Evolutionary conservation across 2,113 vertebrate species (phyloP), one percentile per base, ranked within the genome.

Genomic region (Origma solitaria): DNA sequence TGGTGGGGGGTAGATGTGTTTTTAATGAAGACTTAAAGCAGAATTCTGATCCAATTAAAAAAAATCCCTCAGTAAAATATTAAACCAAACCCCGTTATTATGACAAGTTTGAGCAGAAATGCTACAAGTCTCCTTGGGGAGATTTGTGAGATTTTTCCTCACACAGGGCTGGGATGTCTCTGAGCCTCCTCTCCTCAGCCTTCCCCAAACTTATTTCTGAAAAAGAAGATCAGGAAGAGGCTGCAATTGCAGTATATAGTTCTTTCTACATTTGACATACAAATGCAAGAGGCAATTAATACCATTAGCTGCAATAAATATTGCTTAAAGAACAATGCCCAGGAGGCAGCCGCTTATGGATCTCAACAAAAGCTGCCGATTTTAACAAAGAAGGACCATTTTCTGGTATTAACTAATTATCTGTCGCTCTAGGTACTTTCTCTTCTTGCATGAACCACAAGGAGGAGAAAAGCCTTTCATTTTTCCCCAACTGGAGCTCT

Each of bases 241-340:
- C 38, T 28, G 4, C 11, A 47, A 60, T 65, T 81, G 25, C 44
- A 64, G 42, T 33, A 33, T 31, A n/a, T 11, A 77, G 12, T 15
- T 70, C 31, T 82, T 77, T 44, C 33, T 20, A 70, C 49, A 7
- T 86, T 57, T 86, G 60, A 81, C 47, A 90, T 21, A 62, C 11
- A 81, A 83, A 83, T 12, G 13, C 33, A 90, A 51, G 94, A 80
- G 44, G 28, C 64, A 92, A 75, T 95, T 95, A 92, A 87, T 94
- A 66, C 13, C 28, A 81, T 66, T 86, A 88, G 22, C 85, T 78
- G 49, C 68, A 85, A 93, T 94, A 90, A 92, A 83, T 45, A 87
- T 44, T 19, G 35, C 56, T 86, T 68, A 73, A 60, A 68, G 66
- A 93, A 81, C 42, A 83, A 56, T 64, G 38, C n/a, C 82, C 56